These are phyloP conservation scores for Phallusia fumigata DNA, from an alignment of 23 tunicate genomes.

Conservation along the genomic window DNA sequence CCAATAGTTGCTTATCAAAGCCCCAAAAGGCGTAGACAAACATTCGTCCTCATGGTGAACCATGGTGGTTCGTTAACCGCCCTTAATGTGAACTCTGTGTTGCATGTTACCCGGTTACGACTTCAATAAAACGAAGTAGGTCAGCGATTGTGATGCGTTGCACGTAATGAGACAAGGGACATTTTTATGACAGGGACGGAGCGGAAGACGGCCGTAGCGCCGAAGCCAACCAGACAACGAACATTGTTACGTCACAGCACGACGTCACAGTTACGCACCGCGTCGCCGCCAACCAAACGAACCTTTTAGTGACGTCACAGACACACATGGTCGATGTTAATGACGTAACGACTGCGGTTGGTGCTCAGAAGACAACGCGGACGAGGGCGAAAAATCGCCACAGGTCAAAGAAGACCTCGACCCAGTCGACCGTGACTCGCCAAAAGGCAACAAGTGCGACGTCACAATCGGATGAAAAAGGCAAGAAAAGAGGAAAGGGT, in stretches of 20 bases:
- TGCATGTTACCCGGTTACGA: too few relatives aligned
- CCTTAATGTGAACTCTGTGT: too few relatives aligned
- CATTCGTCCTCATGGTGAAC: too few relatives aligned
- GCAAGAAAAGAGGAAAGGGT: neutral
- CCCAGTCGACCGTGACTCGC: neutral
- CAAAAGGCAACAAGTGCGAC: neutral
- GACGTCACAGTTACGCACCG: neutral
- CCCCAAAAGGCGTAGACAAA: too few relatives aligned
- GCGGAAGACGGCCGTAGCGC: neutral
- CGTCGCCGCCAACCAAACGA: neutral
- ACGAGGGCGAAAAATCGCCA: neutral
- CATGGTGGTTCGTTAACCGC: too few relatives aligned
- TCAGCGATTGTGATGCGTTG: neutral
- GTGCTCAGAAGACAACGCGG: neutral
- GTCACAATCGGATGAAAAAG: neutral
- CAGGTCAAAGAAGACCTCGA: neutral
- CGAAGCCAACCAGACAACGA: neutral
- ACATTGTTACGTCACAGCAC: neutral
- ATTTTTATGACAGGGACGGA: neutral
- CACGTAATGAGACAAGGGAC: neutral
- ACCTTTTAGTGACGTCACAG: neutral
- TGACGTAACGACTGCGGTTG: neutral
- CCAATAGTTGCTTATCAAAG: too few relatives aligned
- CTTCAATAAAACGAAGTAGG: neutral
- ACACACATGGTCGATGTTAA: neutral